phyloP scores from a whole-genome alignment of 2,888 invertebrate genomes.

The Stenodema calcarata region DNA sequence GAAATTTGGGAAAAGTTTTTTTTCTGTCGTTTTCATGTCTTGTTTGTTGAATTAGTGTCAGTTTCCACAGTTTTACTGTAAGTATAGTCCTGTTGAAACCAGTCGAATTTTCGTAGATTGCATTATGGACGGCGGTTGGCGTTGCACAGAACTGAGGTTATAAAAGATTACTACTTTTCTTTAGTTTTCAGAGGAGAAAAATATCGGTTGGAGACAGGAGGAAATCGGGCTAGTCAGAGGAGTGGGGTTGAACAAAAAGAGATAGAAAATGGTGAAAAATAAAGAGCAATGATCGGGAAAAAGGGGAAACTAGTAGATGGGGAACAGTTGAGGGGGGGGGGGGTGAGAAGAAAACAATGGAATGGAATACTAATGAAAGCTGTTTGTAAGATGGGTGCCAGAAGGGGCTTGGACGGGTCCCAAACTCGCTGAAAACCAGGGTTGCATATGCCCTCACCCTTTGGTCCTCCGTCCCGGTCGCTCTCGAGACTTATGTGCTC shows the following conservation, averaged over 20 bases:
- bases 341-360: slow-evolving; percentile 2
- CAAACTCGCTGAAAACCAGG: slow-evolving; percentile 27
- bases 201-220: neutral
- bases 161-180: no score
- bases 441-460: slow-evolving; percentile 10
- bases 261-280: slow-evolving; percentile 15
- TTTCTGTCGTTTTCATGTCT: no score
- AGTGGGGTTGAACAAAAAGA: neutral
- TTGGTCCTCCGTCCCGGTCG: neutral
- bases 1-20: no score
- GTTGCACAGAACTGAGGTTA: no score
- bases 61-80: no score
- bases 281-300: slow-evolving; percentile 42
- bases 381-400: slow-evolving; percentile 47
- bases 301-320: neutral
- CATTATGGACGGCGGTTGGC: neutral
- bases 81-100: no score
- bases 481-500: slow-evolving; percentile 15
- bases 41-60: no score
- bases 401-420: slow-evolving; percentile 40
- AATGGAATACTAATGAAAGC: slow-evolving; percentile 48
- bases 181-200: no score
- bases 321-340: neutral
- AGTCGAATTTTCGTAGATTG: neutral
- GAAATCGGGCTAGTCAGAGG: neutral